Evolutionary conservation across 2,113 vertebrate genomes (phyloP), one percentile per base, ranked within the genome.

Genomic region (Seriola aureovittata): DNA sequence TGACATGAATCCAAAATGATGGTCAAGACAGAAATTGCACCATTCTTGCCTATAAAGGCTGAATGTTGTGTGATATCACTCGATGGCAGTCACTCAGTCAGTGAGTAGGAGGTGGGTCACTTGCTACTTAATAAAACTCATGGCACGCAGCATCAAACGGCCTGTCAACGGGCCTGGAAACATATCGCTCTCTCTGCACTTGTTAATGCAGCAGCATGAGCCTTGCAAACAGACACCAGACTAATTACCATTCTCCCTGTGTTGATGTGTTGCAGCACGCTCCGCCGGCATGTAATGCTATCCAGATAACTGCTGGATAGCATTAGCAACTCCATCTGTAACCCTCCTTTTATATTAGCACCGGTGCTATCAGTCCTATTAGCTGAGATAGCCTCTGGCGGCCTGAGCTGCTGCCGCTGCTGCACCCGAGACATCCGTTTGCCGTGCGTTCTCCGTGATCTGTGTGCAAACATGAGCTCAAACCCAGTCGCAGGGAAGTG

Each of bases 321-420:
- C 84, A 87, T 90, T 85, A 90, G 82, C 77, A 54, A 73, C 79
- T 80, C 76, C 81, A 88, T 88, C 88, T 83, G 70, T 81, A 82
- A 81, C 23, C 13, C 70, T 85, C 84, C 36, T 23, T 74, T 83
- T 65, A 67, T 36, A 85, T 86, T 78, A 85, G 40, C 59, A 10
- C 34, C 13, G 32, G n/a, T 44, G 12, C 42, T 62, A 38, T 52
- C 57, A 36, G 34, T 67, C 60, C 65, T 65, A 59, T 81, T 81
- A 82, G 75, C 74, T 7, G 21, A 68, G 75, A 48, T 48, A 50
- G 44, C 19, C 40, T 14, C 36, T 81, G 50, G 48, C 36, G 54
- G 76, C 57, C 52, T 23, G 57, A 60, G 23, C 25, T 29, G 6
- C 50, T 23, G 5, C 54, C n/a, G 29, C 66, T 64, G 62, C 62